Base-by-base conservation (phyloP, 2,113 vertebrate species). In the Hepsetus odoe region DNA sequence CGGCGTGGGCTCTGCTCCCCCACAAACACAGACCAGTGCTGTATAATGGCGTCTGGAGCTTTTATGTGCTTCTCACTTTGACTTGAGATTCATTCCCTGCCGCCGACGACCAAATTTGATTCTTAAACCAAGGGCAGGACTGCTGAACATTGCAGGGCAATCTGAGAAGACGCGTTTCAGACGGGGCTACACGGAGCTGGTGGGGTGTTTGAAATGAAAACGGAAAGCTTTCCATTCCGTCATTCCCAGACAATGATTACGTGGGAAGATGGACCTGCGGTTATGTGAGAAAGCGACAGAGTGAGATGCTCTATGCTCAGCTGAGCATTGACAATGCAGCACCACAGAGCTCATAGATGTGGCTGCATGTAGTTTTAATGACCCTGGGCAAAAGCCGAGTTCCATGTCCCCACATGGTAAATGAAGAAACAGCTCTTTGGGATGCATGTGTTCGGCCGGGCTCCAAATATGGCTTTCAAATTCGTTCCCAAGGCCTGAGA, bases 1-100 rank as follows among this genome's bases (percentile, higher is more conserved):
- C 89, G 84, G 82, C 56, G 20, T 33, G 56, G 86, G 83, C 80
- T 84, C 56, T 16, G 81, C 90, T 88, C 87, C 87, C 89, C n/a
- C 89, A 87, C 92, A 91, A 91, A 93, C 90, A 93, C 90, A 87
- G 86, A 82, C 82, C 80, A 80, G 30, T 28, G 84, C 66, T 88
- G 90, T 88, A 90, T 91, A 90, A 92, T 91, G 88, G 83, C 77
- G 72, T 72, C 68, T 83, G 59, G 77, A 82, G 84, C 87, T 91
- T 91, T 87, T 88, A 84, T 79, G 67, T 42, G 42, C 13, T 38
- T 51, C 46, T 38, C 67, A 44, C 76, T 22, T 24, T 40, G 68
- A 55, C 68, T 72, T 40, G 55, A 64, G 68, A 79, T 64, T 53
- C 58, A 88, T 91, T 88, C 89, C 83, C 83, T 74, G 82, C 89